phyloP scores from a whole-genome alignment of 2,113 vertebrate species.

The Mormyrus lacerda region DNA sequence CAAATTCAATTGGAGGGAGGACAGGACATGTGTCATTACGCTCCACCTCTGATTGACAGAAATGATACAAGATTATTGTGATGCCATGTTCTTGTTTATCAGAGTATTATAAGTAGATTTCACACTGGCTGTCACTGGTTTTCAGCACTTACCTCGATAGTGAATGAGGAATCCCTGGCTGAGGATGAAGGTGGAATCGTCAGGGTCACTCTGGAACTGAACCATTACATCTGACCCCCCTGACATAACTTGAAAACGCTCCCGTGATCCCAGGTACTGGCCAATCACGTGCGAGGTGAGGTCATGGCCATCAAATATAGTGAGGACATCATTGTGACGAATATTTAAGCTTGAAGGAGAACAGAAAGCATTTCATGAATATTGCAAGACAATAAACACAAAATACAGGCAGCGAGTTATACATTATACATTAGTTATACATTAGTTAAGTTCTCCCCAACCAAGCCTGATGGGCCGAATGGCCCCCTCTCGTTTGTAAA shows the following conservation, averaged over 20 bases:
- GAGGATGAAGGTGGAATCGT: constrained; percentile 72
- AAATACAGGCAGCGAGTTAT: background rate
- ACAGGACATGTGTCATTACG: constrained; percentile 84
- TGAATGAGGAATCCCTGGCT: constrained; percentile 85
- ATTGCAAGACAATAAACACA: background rate
- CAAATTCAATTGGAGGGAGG: constrained; percentile 74
- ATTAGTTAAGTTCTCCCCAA: too few relatives aligned
- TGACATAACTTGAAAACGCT: constrained; percentile 76
- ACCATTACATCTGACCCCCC: constrained; percentile 79
- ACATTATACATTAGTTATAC: too few relatives aligned
- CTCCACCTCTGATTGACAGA: constrained; percentile 67
- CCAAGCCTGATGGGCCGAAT: too few relatives aligned
- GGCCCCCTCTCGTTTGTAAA: too few relatives aligned
- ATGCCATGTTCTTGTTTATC: background rate
- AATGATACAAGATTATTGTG: background rate
- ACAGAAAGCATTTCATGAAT: constrained; percentile 6
- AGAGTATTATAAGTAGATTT: background rate
- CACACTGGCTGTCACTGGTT: background rate
- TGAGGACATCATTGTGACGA: constrained; percentile 77
- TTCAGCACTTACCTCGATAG: constrained; percentile 63
- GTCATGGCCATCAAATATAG: constrained; percentile 76
- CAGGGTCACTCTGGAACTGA: constrained; percentile 81
- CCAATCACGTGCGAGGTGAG: constrained; percentile 77
- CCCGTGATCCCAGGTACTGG: constrained; percentile 75
- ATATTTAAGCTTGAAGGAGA: constrained; percentile 69